Percentiles rank a stretch among this genome's conserved stretches.
Conservation (phyloP, 2,888 invertebrate genomes). For the Cantharis lateralis region DNA sequence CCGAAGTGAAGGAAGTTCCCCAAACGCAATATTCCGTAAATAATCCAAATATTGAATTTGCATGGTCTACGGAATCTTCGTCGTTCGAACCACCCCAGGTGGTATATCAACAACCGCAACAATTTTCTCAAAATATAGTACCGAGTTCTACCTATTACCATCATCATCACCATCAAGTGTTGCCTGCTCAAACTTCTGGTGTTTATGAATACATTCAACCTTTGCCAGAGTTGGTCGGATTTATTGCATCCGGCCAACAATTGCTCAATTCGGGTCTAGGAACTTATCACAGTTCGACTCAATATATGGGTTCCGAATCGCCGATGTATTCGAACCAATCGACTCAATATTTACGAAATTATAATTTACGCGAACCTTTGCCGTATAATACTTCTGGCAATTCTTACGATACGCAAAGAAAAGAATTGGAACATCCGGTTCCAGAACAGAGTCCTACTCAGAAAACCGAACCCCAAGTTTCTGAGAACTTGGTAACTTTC, state of each 20-base stretch:
- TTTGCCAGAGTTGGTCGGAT: conserved; percentile 58
- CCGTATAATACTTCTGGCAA: not conserved
- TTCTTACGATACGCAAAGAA: not conserved
- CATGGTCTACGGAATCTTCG: not conserved
- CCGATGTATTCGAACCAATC: conserved; percentile 23
- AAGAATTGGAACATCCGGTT: not conserved
- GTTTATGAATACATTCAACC: conserved; percentile 58
- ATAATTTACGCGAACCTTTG: not conserved
- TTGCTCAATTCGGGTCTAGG: conserved; percentile 58
- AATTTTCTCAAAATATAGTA: conserved; percentile 24
- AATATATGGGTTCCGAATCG: conserved; percentile 32
- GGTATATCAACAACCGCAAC: conserved; percentile 41
- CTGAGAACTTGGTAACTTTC: not conserved
- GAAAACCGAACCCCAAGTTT: not conserved
- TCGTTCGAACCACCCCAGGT: conserved; percentile 26
- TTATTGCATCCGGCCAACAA: conserved; percentile 57
- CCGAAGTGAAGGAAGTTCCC: not conserved
- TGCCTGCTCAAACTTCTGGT: conserved; percentile 37
- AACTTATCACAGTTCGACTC: conserved; percentile 50
- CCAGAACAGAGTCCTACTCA: not conserved
- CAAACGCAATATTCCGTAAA: not conserved
- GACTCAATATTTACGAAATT: conserved; percentile 11
- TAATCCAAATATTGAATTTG: not conserved
- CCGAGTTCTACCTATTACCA: conserved; percentile 24
- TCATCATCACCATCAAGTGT: conserved; percentile 33